Base-by-base conservation (phyloP, 30 jellyfish, hydroid and myxozoan species). In the Sanderia malayensis region DNA sequence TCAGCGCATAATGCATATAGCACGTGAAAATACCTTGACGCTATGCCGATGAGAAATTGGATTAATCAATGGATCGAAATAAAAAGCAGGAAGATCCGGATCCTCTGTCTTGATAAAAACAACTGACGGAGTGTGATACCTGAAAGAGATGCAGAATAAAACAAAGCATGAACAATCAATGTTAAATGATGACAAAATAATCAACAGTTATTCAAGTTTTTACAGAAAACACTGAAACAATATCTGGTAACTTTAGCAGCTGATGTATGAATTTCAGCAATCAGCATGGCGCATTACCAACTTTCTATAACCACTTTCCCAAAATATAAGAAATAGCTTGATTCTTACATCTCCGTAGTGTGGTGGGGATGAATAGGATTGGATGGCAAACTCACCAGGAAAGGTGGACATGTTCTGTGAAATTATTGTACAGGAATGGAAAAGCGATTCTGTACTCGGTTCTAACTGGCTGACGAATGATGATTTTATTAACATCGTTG, bases 61-160 rank as follows among this genome's bases (percentile, higher is more conserved):
- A 75, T 92, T 92, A 62, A 92, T 92, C 58, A 92, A 76, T 1
- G 99, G 99, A 80, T 92, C 99, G 73, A 92, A 92, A 44, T 92
- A 92, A 70, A 92, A 92, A 47, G 99, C 99, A 15, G 99, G 99
- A 47, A 92, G 46, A 79, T 92, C 99, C 0, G 99, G 99, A 70
- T 92, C 99, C 74, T 92, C 99, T 37, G 99, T 92, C 67, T 92
- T 92, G 86, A 92, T 92, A 80, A 92, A 92, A 60, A 92, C 96
- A 20, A 92, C 99, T 13, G 96, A 78, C 18, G 99, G 96, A 10
- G 96, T 85, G 69, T 92, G 99, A 60, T 92, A 92, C 96, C 99
- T 92, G 79, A 67, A 70, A 37, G 13, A 33, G 9, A 82, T n/a
- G n/a, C n/a, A n/a, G n/a, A n/a, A n/a, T n/a, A n/a, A n/a, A n/a